Evolutionary conservation across 2,113 vertebrate genomes (phyloP).

Genomic region (Stigmatopora argus): DNA sequence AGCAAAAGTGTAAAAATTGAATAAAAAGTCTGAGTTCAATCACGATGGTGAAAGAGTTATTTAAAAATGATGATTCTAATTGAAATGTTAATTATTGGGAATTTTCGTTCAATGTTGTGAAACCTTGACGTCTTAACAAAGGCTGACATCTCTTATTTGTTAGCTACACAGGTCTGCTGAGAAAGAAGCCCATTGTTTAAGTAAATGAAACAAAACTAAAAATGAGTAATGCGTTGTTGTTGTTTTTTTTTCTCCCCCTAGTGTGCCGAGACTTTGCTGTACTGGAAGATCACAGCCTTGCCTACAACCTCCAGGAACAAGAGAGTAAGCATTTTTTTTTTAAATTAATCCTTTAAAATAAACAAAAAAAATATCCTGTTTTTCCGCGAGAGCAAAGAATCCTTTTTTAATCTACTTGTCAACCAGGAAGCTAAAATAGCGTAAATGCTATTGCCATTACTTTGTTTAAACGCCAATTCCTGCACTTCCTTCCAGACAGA

Average conservation of each 20-base stretch:
- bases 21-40: no score
- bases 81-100: no score
- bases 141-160: not conserved
- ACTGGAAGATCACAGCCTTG: slow-evolving; percentile 90
- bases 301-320: slow-evolving; percentile 94
- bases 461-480: slow-evolving; percentile 5
- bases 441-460: not conserved
- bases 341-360: not conserved
- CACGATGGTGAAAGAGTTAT: no score
- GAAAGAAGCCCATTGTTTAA: not conserved
- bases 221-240: no score
- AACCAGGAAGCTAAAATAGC: not conserved
- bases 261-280: slow-evolving; percentile 93
- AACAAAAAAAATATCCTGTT: slow-evolving; percentile 1
- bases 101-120: not conserved
- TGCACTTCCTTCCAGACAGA: slow-evolving; percentile 2
- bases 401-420: not conserved
- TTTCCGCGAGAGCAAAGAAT: not conserved
- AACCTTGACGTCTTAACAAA: not conserved
- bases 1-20: no score
- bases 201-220: no score
- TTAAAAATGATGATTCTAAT: no score
- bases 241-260: slow-evolving; percentile 50
- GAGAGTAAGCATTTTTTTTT: slow-evolving; percentile 82
- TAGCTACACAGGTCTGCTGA: not conserved